These are phyloP conservation scores for Eira barbara DNA, from an alignment of 2,113 vertebrate genomes.

Conservation along the genomic window DNA sequence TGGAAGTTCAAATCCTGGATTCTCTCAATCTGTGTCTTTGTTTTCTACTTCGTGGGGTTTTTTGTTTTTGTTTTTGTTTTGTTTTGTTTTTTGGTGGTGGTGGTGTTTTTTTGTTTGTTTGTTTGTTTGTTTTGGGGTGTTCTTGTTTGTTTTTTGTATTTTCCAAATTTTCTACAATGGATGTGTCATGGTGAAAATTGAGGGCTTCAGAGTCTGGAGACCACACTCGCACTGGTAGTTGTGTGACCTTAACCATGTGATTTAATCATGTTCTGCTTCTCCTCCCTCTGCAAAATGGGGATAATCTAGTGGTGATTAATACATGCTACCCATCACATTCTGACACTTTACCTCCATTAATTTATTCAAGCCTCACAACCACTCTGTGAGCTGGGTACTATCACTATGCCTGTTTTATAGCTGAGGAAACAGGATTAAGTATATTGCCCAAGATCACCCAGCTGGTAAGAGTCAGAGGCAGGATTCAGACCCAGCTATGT, in stretches of 20 bases:
- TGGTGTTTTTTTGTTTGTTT: too few relatives aligned
- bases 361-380: background rate
- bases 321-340: accelerated
- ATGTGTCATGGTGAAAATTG: background rate
- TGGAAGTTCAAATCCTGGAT: background rate
- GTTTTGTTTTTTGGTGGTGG: background rate
- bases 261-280: background rate
- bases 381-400: background rate
- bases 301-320: background rate
- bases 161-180: background rate
- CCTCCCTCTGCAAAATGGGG: background rate
- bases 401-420: background rate
- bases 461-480: background rate
- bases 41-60: background rate
- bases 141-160: background rate
- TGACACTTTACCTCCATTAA: background rate
- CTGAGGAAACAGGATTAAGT: background rate
- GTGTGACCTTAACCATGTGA: background rate
- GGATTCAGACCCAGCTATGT: background rate
- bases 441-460: background rate
- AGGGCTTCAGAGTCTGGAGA: background rate
- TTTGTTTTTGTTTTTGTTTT: too few relatives aligned
- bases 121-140: too few relatives aligned
- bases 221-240: background rate
- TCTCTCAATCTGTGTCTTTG: background rate